Evolutionary conservation across 2,888 invertebrate genomes (phyloP).

Genomic region (Neoitamus cyanurus): DNA sequence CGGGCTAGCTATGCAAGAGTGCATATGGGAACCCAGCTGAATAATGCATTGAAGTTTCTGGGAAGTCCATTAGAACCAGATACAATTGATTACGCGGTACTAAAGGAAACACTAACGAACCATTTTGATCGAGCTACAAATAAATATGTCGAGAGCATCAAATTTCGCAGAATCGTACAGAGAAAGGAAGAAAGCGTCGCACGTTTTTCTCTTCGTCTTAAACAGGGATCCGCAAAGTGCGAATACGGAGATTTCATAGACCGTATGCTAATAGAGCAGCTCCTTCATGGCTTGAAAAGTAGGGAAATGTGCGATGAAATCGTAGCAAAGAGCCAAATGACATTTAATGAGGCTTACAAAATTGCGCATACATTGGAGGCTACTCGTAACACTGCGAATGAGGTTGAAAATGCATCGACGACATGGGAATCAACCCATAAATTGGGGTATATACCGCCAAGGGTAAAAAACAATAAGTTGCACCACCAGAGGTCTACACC

Average conservation of each 20-base stretch:
- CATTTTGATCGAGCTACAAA: background rate
- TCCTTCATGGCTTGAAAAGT: background rate
- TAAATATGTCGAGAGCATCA: background rate
- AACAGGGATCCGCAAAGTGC: slow-evolving; percentile 47
- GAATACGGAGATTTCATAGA: slow-evolving; percentile 50
- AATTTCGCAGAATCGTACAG: background rate
- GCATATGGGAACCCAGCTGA: background rate
- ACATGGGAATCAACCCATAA: too few relatives aligned
- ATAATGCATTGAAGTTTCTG: background rate
- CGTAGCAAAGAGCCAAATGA: too few relatives aligned
- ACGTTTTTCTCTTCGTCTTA: background rate
- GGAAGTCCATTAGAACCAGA: background rate
- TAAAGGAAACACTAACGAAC: background rate
- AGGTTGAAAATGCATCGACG: too few relatives aligned
- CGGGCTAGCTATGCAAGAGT: background rate
- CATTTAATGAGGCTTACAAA: too few relatives aligned
- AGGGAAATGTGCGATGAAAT: too few relatives aligned
- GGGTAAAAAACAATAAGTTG: too few relatives aligned
- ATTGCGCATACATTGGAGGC: too few relatives aligned
- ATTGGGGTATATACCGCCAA: too few relatives aligned
- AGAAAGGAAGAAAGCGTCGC: background rate
- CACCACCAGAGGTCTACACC: too few relatives aligned
- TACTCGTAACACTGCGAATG: too few relatives aligned
- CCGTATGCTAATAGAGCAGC: background rate
- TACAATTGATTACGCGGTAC: background rate